Evolutionary conservation across 2,113 vertebrate species (phyloP).

Genomic region (Helogale parvula): DNA sequence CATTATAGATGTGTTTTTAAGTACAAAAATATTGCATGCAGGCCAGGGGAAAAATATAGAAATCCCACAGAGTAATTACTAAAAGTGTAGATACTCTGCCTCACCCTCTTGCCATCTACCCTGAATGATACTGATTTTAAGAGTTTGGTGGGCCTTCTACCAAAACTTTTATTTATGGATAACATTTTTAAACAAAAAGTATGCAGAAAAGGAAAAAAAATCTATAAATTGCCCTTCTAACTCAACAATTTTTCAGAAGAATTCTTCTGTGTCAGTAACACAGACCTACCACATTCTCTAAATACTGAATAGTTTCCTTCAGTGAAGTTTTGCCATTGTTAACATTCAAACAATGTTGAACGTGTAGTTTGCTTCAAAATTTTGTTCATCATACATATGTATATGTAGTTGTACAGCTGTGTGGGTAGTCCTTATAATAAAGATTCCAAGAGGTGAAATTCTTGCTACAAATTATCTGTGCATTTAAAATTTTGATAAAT

Average conservation of each 20-base stretch:
- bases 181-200: neutral
- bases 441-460: neutral
- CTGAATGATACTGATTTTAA: neutral
- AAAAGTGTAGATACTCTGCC: neutral
- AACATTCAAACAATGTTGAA: neutral
- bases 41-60: neutral
- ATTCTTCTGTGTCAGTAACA: neutral
- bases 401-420: neutral
- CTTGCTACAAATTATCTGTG: neutral
- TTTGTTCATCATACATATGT: neutral
- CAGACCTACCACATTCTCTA: neutral
- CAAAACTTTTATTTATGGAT: neutral
- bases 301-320: neutral
- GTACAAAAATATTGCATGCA: neutral
- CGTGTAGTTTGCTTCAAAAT: neutral
- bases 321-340: neutral
- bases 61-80: neutral
- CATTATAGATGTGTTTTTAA: neutral
- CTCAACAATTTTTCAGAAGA: neutral
- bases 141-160: neutral
- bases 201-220: neutral
- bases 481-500: neutral
- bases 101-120: neutral
- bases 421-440: neutral
- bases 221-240: neutral